Percentiles rank a stretch among this genome's conserved stretches.
These are phyloP conservation scores for Solenodon paradoxus DNA, from an alignment of 2,113 vertebrate species.

Conservation along the genomic window DNA sequence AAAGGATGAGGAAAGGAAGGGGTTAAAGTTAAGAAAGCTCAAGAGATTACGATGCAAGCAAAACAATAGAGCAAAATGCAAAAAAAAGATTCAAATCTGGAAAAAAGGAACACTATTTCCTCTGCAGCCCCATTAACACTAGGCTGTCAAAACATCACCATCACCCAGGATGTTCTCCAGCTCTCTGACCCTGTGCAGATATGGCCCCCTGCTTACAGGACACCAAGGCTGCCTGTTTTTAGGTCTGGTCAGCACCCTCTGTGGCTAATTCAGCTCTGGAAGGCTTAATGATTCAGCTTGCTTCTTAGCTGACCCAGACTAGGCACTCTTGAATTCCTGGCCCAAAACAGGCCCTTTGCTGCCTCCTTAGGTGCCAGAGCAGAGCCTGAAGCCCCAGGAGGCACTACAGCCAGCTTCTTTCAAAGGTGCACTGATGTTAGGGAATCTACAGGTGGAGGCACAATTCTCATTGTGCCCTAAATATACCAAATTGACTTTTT, in stretches of 20 bases:
- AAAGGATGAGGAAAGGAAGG: neutral
- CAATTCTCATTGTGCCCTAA: neutral
- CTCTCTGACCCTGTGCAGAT: neutral
- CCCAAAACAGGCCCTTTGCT: neutral
- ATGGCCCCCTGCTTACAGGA: neutral
- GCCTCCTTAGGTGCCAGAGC: neutral
- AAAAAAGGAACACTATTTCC: neutral
- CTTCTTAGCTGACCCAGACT: neutral
- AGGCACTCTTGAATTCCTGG: neutral
- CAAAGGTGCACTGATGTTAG: neutral
- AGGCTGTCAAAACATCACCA: neutral
- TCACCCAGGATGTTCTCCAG: no score
- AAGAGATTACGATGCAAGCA: neutral
- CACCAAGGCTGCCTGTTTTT: neutral
- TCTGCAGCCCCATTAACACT: neutral
- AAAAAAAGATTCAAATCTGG: neutral
- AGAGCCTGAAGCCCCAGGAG: neutral
- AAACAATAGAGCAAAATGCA: neutral
- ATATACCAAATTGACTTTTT: neutral
- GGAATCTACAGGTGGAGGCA: neutral
- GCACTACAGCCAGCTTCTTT: neutral
- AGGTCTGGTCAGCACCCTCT: rapidly evolving
- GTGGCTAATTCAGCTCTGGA: neutral
- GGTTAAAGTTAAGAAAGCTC: neutral
- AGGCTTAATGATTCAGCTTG: neutral